Evolutionary conservation across 2,113 vertebrate species (phyloP), one percentile per base, ranked within the genome.

Genomic region (Nerophis ophidion): DNA sequence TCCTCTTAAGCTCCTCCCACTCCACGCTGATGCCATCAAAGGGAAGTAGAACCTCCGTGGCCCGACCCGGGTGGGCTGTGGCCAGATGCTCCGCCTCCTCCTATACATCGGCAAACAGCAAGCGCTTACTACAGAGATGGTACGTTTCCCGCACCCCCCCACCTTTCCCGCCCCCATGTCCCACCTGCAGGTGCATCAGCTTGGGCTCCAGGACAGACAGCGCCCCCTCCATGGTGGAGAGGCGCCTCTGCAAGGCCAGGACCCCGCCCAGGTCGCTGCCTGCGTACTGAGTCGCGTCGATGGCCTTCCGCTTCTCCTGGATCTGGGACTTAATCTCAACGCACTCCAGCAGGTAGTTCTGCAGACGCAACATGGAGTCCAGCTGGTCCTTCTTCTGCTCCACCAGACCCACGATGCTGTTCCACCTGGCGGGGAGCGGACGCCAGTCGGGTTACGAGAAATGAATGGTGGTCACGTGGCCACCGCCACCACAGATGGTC

Each of bases 301-400:
- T 92, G 8, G 93, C 91, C 40, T 91, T 91, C 0, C 93, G 84
- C 79, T 98, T 98, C 49, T 98, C 96, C 9, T 91, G 85, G 70
- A 98, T 92, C 65, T 93, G 95, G 0, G 88, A 87, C 66, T 93
- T 93, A 74, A 98, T 92, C 86, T 99, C 96, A 0, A 76, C 47
- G 26, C 94, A 96, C 70, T 98, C 94, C 81, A 99, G 86, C 2
- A 95, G 89, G 71, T 97, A 97, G 84, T 97, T 99, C 88, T 98
- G 96, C 74, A 98, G 90, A 11, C 90, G 88, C 8, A 95, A 76
- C 61, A 94, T 90, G 0, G 93, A 91, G 76, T 87, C 86, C 4
- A 96, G 74, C 40, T 94, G 92, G 15, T 82, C 84, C 58, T 98
- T 98, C 83, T 93, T 96, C 58, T 66, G 81, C 65, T 97, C 94